Evolutionary conservation across 2,113 vertebrate genomes (phyloP).

Genomic region (Cathartes aura): DNA sequence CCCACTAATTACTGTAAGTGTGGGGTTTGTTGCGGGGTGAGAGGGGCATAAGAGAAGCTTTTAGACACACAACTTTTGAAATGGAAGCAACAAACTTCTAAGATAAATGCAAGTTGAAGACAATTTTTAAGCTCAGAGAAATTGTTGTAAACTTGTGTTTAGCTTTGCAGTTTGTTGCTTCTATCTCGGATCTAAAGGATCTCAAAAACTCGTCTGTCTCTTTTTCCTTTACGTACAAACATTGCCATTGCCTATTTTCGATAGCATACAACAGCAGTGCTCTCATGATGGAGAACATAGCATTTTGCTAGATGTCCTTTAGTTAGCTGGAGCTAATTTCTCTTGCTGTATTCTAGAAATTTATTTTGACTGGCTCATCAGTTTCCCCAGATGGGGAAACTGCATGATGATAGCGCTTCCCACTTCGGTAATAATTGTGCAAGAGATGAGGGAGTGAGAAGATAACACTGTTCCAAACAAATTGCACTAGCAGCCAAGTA

Average conservation of each 20-base stretch:
- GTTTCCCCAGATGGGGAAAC: neutral
- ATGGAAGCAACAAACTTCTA: neutral
- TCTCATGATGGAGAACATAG: neutral
- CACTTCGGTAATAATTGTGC: neutral
- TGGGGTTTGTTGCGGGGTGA: too few species aligned
- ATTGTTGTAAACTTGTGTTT: neutral
- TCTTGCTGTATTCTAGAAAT: neutral
- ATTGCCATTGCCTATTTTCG: accelerated
- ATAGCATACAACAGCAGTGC: neutral
- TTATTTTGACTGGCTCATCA: neutral
- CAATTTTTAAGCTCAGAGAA: neutral
- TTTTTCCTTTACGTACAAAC: neutral
- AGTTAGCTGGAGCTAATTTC: neutral
- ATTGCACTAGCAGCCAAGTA: neutral
- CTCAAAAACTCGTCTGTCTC: neutral
- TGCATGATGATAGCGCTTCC: neutral
- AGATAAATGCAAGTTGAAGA: neutral
- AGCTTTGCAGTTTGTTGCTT: neutral
- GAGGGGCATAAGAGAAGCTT: neutral
- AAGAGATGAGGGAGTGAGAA: neutral
- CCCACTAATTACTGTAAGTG: neutral
- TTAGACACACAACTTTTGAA: neutral
- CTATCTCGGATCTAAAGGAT: neutral
- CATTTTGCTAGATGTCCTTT: neutral
- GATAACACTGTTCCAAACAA: neutral